Evolutionary conservation across 2,888 invertebrate genomes (phyloP).

Genomic region (Seira ritae): DNA sequence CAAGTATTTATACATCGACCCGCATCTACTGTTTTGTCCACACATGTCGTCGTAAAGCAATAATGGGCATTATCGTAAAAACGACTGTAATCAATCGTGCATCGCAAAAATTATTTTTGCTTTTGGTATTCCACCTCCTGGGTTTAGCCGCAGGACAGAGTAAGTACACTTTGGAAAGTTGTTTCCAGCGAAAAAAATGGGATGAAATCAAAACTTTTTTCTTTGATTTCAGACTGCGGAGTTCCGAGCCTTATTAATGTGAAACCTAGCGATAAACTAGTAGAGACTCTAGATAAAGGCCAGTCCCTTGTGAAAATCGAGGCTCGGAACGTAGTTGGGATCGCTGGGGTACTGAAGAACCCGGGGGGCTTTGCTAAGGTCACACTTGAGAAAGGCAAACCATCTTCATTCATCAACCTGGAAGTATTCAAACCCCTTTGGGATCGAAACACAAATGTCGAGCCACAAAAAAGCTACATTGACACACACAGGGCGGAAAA

Average conservation of each 20-base stretch:
- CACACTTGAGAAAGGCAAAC: background rate
- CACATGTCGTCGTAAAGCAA: background rate
- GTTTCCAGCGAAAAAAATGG: no score
- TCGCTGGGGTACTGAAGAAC: background rate
- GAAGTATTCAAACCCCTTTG: slow-evolving; percentile 25
- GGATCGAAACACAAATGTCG: background rate
- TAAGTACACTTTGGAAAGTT: slow-evolving; percentile 26
- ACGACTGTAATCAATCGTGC: slow-evolving; percentile 1
- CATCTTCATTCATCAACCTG: slow-evolving; percentile 12
- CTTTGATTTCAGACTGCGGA: slow-evolving; percentile 38
- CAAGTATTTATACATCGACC: background rate
- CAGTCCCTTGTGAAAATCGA: slow-evolving; percentile 24
- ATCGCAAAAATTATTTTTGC: background rate
- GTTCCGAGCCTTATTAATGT: slow-evolving; percentile 34
- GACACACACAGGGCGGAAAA: slow-evolving; percentile 32
- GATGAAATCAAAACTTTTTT: no score
- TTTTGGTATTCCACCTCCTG: slow-evolving; percentile 3
- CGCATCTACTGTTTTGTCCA: background rate
- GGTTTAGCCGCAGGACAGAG: slow-evolving; percentile 34
- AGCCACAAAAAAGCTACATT: slow-evolving; percentile 43
- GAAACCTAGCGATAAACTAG: slow-evolving; percentile 20
- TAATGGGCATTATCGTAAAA: slow-evolving; percentile 1
- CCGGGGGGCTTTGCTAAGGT: slow-evolving; percentile 9
- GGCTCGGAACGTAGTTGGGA: background rate
- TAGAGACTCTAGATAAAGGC: slow-evolving; percentile 40